Conservation (phyloP, 2,888 invertebrate genomes). For the Orchestes rusci region DNA sequence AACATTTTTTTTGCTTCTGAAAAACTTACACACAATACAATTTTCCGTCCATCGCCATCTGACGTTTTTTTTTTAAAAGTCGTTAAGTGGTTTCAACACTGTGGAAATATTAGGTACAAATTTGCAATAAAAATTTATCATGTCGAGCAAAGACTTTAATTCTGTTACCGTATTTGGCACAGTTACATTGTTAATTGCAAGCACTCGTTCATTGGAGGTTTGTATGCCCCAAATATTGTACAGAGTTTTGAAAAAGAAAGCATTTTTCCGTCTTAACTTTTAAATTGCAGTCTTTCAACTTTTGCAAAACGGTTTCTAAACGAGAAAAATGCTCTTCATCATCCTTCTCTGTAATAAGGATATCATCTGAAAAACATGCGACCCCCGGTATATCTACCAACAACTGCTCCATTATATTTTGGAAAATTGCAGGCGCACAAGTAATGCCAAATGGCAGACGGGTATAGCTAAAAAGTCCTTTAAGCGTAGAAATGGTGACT, state of each 20-base stretch:
- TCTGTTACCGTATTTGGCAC: background rate
- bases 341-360: background rate
- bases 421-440: slow-evolving; percentile 5
- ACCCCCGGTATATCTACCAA: background rate
- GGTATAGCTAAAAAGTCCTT: background rate
- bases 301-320: background rate
- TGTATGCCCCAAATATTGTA: background rate
- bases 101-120: slow-evolving; percentile 14
- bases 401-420: slow-evolving; percentile 1
- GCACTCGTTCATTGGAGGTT: background rate
- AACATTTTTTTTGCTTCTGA: background rate
- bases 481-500: background rate
- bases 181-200: background rate
- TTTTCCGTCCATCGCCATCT: background rate
- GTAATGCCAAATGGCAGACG: slow-evolving; percentile 1
- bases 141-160: background rate
- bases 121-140: background rate
- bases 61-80: background rate
- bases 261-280: background rate
- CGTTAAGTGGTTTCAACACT: background rate
- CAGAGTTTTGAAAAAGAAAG: background rate
- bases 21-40: background rate
- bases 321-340: background rate
- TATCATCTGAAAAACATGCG: slow-evolving; percentile 6
- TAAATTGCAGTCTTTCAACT: background rate